Base-by-base conservation (phyloP, 2,888 invertebrate genomes). In the Polia nebulosa region DNA sequence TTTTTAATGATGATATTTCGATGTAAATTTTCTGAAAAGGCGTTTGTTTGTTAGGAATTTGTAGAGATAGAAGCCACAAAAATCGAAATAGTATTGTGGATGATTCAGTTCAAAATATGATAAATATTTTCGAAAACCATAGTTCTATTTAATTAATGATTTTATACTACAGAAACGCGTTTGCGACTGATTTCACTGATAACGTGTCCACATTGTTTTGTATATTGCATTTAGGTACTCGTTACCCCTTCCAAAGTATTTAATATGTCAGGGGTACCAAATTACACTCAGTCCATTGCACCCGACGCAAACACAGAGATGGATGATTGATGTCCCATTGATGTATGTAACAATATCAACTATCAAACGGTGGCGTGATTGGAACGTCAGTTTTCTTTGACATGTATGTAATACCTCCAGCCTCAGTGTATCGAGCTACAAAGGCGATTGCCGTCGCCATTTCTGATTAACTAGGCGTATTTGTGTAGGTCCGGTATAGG, bases 301-400 rank as follows among this genome's bases (percentile, higher is more conserved):
- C 34, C 34, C 15, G 13, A 29, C 22, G 17, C 22, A 15, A 15
- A 52, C 11, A 25, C 17, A 22, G 20, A n/a, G 32, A 25, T 13
- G 9, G 49, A 27, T n/a, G n/a, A n/a, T n/a, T n/a, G n/a, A n/a
- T n/a, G n/a, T n/a, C n/a, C n/a, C n/a, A n/a, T 22, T 41, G 22
- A 41, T 41, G 63, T 62, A 41, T 49, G 39, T 49, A 29, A 25
- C 36, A 51, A 63, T 72, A 71, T 66, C 41, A 74, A 74, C 47
- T 64, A 55, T 22, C 41, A 29, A 55, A 44, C 25, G 20, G 17
- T 11, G 20, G 17, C 34, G 17, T 44, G 65, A 20, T 44, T 55
- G 57, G 29, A 41, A 25, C 11, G n/a, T 41, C 25, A 25, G n/a
- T 41, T 32, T 25, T 8, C 29, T 73, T 55, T 64, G 66, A 58